Conservation (phyloP, 1,140 invertebrate genomes). For the Plodia interpunctella region DNA sequence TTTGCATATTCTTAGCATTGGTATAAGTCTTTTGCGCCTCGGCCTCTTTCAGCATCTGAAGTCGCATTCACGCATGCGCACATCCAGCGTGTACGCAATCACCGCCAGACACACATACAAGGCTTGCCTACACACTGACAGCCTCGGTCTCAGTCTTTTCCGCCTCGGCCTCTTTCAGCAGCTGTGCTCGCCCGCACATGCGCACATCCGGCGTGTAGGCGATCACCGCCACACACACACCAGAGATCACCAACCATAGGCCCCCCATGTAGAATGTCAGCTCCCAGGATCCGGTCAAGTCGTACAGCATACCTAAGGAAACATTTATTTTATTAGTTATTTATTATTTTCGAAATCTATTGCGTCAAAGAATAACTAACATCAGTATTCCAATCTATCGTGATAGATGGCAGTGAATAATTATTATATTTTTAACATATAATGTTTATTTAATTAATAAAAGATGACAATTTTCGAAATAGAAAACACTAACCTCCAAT, state of each 20-base stretch:
- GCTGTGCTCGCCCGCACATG: constrained; percentile 79
- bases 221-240: constrained; percentile 82
- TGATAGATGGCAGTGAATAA: too few relatives aligned
- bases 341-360: too few relatives aligned
- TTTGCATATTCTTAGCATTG: too few relatives aligned
- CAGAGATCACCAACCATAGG: constrained; percentile 85
- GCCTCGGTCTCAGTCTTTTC: constrained; percentile 14
- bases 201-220: constrained; percentile 80
- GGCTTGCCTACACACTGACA: too few relatives aligned
- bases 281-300: constrained; percentile 83
- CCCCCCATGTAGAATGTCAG: constrained; percentile 87
- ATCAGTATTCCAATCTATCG: too few relatives aligned
- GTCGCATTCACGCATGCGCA: constrained; percentile 27
- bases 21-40: constrained; percentile 28
- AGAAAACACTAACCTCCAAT: constrained; percentile 81
- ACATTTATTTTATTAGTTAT: not conserved
- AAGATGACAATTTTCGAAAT: too few relatives aligned
- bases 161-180: constrained; percentile 76
- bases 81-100: constrained; percentile 47
- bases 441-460: too few relatives aligned
- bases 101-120: constrained; percentile 82
- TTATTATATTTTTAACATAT: too few relatives aligned
- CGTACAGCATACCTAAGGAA: constrained; percentile 81
- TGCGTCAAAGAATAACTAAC: too few relatives aligned
- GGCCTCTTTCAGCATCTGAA: constrained; percentile 78